phyloP scores from a whole-genome alignment of 2,113 vertebrate species.

The Tricholaema leucomelas region DNA sequence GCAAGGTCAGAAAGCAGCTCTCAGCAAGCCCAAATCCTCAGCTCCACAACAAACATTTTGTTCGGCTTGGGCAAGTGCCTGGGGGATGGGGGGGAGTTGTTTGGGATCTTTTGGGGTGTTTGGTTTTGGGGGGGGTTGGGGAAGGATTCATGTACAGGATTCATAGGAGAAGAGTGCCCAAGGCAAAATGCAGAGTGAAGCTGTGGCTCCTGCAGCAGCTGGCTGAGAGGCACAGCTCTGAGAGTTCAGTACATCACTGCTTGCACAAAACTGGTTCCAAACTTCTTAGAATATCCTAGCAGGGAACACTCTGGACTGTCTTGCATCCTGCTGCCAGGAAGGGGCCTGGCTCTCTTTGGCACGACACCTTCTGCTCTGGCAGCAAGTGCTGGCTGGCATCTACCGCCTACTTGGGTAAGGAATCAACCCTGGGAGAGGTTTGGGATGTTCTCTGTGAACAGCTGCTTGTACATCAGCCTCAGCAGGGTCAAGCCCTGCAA shows the following conservation, averaged over 20 bases:
- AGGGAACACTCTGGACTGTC: not conserved
- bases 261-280: not conserved
- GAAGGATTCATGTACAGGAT: not conserved
- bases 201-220: not conserved
- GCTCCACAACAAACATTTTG: not conserved
- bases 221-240: not conserved
- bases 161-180: not conserved
- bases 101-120: not conserved
- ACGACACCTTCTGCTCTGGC: not conserved
- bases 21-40: not conserved
- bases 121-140: not conserved
- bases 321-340: not conserved
- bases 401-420: not conserved
- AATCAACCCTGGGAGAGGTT: rapidly evolving
- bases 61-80: not conserved
- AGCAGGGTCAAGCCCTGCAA: not conserved
- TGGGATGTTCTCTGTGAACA: not conserved
- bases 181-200: not conserved
- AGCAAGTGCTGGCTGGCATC: not conserved
- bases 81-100: not conserved
- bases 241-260: not conserved
- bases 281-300: not conserved
- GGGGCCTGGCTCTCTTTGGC: not conserved
- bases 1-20: not conserved
- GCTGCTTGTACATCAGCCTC: not conserved